phyloP scores from a whole-genome alignment of 2,113 vertebrate genomes.

The Lasiurus borealis region DNA sequence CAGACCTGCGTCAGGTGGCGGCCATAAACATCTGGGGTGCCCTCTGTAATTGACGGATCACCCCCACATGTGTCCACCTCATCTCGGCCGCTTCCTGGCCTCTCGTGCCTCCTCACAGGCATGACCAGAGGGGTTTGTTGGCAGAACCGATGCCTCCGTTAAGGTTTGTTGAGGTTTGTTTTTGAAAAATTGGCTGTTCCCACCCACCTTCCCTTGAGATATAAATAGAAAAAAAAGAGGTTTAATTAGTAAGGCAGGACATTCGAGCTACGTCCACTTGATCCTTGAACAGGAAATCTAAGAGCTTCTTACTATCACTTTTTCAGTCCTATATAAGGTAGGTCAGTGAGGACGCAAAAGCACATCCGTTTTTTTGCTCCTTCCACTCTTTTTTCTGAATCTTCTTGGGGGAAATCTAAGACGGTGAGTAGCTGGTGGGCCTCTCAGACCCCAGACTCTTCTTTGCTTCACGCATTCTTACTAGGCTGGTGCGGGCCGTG shows the following conservation, averaged over 20 bases:
- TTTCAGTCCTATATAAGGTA: constrained; percentile 93
- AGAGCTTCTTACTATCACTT: constrained; percentile 92
- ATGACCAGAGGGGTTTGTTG: neutral
- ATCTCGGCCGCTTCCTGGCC: neutral
- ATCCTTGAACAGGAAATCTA: constrained; percentile 93
- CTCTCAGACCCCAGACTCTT: constrained; percentile 44
- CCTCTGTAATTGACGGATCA: neutral
- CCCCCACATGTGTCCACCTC: neutral
- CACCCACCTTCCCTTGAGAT: constrained; percentile 82
- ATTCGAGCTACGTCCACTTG: constrained; percentile 92
- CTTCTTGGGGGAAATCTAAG: constrained; percentile 81
- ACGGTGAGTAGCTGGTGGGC: constrained; percentile 82
- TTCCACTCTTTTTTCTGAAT: constrained; percentile 82
- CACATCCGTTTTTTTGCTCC: constrained; percentile 72
- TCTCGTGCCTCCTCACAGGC: neutral
- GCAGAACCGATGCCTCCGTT: constrained; percentile 70
- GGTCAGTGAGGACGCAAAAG: constrained; percentile 67
- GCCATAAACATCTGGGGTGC: neutral
- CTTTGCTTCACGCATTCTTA: neutral
- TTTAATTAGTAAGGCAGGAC: constrained; percentile 93
- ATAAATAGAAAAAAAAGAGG: constrained; percentile 90
- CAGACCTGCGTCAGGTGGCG: neutral
- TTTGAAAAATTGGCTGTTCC: constrained; percentile 62
- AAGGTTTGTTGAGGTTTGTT: constrained; percentile 75
- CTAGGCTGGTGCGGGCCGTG: constrained; percentile 53